These are phyloP conservation scores for Parthenolecanium corni DNA, from an alignment of 2,888 invertebrate species.

Conservation along the genomic window DNA sequence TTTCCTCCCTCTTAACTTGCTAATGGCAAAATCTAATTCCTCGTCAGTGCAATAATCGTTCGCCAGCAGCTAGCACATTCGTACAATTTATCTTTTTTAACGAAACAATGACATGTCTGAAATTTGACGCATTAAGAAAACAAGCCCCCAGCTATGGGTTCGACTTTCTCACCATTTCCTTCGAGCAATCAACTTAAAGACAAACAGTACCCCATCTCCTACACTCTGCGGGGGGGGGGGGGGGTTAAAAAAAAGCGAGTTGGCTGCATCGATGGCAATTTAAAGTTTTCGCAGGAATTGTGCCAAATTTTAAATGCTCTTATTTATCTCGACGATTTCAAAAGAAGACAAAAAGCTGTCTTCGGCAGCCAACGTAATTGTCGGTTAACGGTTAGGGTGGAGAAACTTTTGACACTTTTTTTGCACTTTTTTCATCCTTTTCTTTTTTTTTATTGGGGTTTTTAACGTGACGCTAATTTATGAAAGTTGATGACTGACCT, in stretches of 20 bases:
- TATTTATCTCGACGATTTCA: background rate
- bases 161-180: background rate
- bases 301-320: background rate
- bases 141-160: background rate
- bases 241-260: background rate
- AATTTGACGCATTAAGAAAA: constrained; percentile 2
- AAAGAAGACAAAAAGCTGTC: background rate
- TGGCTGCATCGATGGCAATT: background rate
- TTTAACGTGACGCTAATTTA: too few species aligned
- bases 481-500: too few species aligned
- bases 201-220: background rate
- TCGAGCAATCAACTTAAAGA: background rate
- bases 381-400: background rate
- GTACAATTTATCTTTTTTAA: background rate
- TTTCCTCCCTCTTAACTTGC: too few species aligned
- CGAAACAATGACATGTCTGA: background rate
- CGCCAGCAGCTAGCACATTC: too few species aligned
- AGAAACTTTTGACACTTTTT: too few species aligned
- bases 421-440: too few species aligned
- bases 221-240: background rate
- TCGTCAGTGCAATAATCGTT: too few species aligned
- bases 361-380: background rate
- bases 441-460: too few species aligned
- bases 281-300: background rate
- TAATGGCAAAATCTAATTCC: too few species aligned